Percentiles rank a stretch among this genome's conserved stretches.
phyloP scores from a whole-genome alignment of 2,113 vertebrate species.

The Astur gentilis region DNA sequence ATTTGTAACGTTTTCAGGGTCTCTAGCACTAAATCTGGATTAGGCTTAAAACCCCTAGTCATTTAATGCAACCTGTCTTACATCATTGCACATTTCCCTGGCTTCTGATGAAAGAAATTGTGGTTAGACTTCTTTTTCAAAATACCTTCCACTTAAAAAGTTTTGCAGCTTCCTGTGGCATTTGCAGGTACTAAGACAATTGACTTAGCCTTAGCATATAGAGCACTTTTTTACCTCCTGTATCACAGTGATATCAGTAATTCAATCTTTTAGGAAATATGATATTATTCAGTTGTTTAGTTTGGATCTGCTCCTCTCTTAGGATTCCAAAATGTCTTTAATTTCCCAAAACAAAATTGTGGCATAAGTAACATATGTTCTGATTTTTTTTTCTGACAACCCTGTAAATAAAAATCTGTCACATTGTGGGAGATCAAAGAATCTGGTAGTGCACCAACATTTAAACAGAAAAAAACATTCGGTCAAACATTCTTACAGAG shows the following conservation, averaged over 20 bases:
- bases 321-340: background rate
- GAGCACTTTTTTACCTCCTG: background rate
- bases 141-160: background rate
- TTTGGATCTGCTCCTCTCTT: background rate
- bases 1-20: background rate
- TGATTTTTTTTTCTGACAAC: fast-evolving
- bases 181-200: background rate
- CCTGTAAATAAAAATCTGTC: background rate
- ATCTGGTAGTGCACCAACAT: background rate
- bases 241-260: background rate
- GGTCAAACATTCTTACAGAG: background rate
- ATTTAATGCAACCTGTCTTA: background rate
- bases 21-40: background rate
- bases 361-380: background rate
- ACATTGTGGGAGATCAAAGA: background rate
- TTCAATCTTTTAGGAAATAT: background rate
- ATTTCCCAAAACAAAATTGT: background rate
- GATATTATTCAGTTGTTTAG: background rate
- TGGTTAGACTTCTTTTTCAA: background rate
- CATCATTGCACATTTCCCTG: background rate
- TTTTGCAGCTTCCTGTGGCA: background rate
- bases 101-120: background rate
- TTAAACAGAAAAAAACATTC: background rate
- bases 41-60: background rate
- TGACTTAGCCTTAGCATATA: background rate